Conservation (phyloP, 2,888 invertebrate species). For the Thumatha senex region DNA sequence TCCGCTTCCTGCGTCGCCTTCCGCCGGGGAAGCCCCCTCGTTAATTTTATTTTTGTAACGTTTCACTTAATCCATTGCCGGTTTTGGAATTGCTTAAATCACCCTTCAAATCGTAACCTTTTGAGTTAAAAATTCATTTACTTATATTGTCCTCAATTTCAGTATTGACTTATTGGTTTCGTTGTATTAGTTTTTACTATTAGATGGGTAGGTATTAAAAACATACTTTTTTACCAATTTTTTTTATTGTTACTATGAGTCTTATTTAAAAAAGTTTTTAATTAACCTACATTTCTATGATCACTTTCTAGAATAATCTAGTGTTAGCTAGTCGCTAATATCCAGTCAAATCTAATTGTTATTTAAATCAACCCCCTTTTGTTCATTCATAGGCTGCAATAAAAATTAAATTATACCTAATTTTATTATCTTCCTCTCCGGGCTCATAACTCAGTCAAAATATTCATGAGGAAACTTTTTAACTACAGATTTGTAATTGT, state of each 20-base stretch:
- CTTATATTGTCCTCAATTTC: not conserved
- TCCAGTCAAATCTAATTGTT: constrained; percentile 46
- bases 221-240: too few species aligned
- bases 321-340: too few species aligned
- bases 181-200: too few species aligned
- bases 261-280: too few species aligned
- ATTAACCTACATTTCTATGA: too few species aligned
- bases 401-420: constrained; percentile 71
- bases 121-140: constrained; percentile 11
- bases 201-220: not conserved
- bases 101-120: constrained; percentile 10
- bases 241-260: too few species aligned
- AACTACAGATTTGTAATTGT: constrained; percentile 58
- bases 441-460: constrained; percentile 66
- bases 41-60: constrained; percentile 77
- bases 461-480: constrained; percentile 71
- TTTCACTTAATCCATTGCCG: constrained; percentile 67
- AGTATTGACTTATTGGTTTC: not conserved
- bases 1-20: constrained; percentile 67
- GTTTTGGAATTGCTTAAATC: constrained; percentile 40
- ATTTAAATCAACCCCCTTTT: constrained; percentile 66
- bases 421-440: constrained; percentile 70
- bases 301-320: too few species aligned
- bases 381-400: constrained; percentile 63
- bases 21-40: constrained; percentile 69